Percentiles rank a stretch among this genome's conserved stretches.
These are phyloP conservation scores for Sipha flava DNA, from an alignment of 1,140 invertebrate genomes.

Conservation along the genomic window DNA sequence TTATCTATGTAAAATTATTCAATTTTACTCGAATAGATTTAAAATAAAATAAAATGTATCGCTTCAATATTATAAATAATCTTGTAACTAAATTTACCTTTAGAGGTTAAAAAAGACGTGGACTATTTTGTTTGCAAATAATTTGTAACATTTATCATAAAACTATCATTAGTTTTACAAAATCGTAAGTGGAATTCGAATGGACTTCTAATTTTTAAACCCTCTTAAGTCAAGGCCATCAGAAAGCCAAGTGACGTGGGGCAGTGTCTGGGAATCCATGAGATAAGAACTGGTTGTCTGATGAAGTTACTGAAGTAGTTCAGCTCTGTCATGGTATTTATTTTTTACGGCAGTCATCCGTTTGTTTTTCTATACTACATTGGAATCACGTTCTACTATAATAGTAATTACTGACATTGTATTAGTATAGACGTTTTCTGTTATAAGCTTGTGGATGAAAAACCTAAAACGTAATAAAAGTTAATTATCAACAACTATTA, in stretches of 20 bases:
- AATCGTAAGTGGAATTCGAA: not conserved
- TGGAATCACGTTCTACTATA: slow-evolving; percentile 9
- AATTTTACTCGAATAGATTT: no score
- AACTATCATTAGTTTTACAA: not conserved
- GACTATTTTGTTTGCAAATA: not conserved
- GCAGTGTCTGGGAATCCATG: not conserved
- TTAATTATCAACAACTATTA: not conserved
- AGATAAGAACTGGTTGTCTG: slow-evolving; percentile 15
- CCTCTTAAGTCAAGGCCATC: not conserved
- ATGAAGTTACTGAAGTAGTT: not conserved
- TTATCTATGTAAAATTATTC: no score
- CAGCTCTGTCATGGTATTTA: not conserved
- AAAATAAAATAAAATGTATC: no score
- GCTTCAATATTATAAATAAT: no score
- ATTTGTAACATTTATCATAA: not conserved
- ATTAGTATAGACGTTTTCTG: not conserved
- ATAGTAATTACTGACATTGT: slow-evolving; percentile 19
- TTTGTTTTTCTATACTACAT: slow-evolving; percentile 7
- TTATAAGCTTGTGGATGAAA: not conserved
- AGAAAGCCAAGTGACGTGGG: not conserved
- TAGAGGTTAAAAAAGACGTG: not conserved
- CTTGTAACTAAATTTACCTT: no score
- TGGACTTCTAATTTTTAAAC: not conserved
- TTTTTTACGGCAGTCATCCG: not conserved
- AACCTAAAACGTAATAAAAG: not conserved